phyloP scores from a whole-genome alignment of 2,113 vertebrate genomes.

The Podiceps cristatus region DNA sequence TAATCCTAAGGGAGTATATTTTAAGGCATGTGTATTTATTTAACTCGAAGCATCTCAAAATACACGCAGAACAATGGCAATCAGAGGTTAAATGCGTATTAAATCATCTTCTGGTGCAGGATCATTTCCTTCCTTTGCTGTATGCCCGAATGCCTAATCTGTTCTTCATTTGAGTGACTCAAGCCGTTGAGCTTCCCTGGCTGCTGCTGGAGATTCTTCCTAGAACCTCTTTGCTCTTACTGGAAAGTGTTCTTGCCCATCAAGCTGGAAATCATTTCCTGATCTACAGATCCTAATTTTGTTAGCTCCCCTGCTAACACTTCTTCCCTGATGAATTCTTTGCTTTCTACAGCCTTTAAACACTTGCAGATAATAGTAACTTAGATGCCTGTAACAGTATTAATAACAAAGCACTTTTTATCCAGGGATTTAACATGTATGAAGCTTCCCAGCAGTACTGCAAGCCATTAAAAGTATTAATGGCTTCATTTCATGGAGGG shows the following conservation, averaged over 20 bases:
- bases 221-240: slow-evolving; percentile 43
- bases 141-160: slow-evolving; percentile 3
- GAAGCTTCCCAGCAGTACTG: slow-evolving; percentile 33
- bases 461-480: slow-evolving; percentile 20
- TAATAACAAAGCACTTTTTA: slow-evolving; percentile 24
- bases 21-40: slow-evolving; percentile 32
- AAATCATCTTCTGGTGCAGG: slow-evolving; percentile 22
- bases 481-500: not conserved
- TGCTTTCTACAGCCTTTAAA: slow-evolving; percentile 3
- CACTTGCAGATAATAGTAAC: not conserved
- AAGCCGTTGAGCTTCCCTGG: slow-evolving; percentile 23
- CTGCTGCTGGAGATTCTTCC: slow-evolving; percentile 43
- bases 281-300: slow-evolving; percentile 36
- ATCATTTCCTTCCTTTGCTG: slow-evolving; percentile 59
- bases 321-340: slow-evolving; percentile 12
- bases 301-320: not conserved
- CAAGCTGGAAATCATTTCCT: slow-evolving; percentile 43
- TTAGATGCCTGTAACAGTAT: not conserved
- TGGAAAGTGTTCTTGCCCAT: slow-evolving; percentile 2
- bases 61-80: slow-evolving; percentile 28
- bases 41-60: slow-evolving; percentile 7
- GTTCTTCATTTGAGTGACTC: slow-evolving; percentile 49
- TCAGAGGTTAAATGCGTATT: slow-evolving; percentile 26
- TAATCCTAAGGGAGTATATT: slow-evolving; percentile 33
- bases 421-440: not conserved